Evolutionary conservation across 1,140 invertebrate species (phyloP), one percentile per base, ranked within the genome.

Genomic region (Drosophila tsacasi): DNA sequence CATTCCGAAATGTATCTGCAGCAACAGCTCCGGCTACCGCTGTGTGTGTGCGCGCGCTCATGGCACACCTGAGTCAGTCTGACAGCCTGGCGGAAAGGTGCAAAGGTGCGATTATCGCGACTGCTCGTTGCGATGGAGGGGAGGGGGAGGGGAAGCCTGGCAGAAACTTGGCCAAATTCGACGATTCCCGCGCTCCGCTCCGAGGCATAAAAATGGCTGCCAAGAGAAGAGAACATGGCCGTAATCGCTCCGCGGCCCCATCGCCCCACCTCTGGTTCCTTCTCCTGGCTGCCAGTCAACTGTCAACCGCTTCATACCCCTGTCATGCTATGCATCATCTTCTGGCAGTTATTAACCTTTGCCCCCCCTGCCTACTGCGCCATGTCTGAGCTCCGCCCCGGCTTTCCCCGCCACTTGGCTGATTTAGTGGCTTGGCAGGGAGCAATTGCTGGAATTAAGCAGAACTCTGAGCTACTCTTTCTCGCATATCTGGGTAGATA

Each of bases 331-430:
- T 89, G 84, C 85, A 89, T 89, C 84, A 89, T 89, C 85, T 89
- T 89, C 81, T 89, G 85, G 85, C 85, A 89, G 85, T 89, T 89
- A 89, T 89, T 89, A 89, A 89, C 85, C 85, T 89, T 89, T 89
- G 84, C 75, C 72, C 64, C 61, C 46, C 55, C 25, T 37, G 23
- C 57, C 40, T 37, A 9, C 30, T 13, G 8, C 21, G 76, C n/a
- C 57, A 67, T 46, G 60, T 68, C 58, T 66, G 61, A 65, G n/a
- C 50, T 46, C 54, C 49, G 39, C 46, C 25, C 9, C 23, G 13
- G 42, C 27, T 40, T 35, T 39, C 30, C 40, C 32, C 40, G 52
- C 68, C 60, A 55, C 54, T 44, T 47, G 19, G 62, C 66, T 89
- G 69, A 84, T 89, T 79, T 89, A 79, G 67, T 81, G 40, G 67